phyloP scores from a whole-genome alignment of 2,113 vertebrate species.

The Pelecanus crispus region DNA sequence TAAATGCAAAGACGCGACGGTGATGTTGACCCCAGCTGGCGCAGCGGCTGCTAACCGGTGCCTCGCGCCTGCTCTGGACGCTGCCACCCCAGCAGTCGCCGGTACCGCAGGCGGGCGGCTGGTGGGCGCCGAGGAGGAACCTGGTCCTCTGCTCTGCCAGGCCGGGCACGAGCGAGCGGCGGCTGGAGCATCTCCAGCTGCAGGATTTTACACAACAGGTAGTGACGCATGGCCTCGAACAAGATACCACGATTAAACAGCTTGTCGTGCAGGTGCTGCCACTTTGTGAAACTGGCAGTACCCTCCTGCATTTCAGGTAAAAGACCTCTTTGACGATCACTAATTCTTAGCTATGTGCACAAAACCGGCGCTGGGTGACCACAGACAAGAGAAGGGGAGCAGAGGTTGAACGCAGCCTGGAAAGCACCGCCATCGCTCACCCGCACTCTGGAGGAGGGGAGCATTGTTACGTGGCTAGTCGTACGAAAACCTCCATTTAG shows the following conservation, averaged over 20 bases:
- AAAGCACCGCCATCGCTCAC: background rate
- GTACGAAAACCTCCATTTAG: background rate
- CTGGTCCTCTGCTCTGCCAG: background rate
- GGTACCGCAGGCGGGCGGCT: background rate
- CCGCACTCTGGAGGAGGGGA: too few species aligned
- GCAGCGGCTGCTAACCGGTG: background rate
- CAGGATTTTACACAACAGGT: background rate
- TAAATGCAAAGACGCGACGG: background rate
- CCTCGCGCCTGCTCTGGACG: background rate
- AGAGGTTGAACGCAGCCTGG: background rate
- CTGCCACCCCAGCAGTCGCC: background rate
- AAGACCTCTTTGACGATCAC: background rate
- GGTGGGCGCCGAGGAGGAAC: background rate
- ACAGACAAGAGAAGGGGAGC: background rate
- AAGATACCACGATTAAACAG: background rate
- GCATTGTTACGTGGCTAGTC: fast-evolving
- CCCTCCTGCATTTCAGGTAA: background rate
- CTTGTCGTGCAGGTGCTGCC: background rate
- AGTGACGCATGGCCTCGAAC: background rate
- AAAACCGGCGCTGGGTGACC: background rate
- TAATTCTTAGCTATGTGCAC: background rate
- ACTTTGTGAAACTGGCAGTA: background rate
- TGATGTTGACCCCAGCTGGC: background rate
- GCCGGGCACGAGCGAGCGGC: too few species aligned
- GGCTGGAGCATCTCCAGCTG: background rate